phyloP scores from a whole-genome alignment of 2,113 vertebrate species.

The Melanostigma gelatinosum region DNA sequence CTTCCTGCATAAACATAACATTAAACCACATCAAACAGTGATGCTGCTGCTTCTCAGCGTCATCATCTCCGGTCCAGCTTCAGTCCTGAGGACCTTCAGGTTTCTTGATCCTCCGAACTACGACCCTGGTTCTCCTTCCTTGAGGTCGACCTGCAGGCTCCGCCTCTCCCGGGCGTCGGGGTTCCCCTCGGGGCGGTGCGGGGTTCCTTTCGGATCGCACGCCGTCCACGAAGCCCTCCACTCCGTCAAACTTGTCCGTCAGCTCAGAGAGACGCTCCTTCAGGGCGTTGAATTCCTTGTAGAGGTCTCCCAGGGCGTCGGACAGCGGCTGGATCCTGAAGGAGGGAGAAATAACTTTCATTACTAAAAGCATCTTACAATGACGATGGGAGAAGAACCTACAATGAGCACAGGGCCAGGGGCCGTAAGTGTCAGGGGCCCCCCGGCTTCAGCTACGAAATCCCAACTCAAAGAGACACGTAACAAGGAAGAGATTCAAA shows the following conservation, averaged over 20 bases:
- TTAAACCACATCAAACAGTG: neutral
- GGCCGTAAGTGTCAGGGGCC: too few relatives aligned
- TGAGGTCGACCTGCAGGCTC: neutral
- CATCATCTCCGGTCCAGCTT: neutral
- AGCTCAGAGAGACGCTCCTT: conserved; percentile 85
- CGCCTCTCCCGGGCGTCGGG: conserved; percentile 15
- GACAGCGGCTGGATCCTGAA: conserved; percentile 87
- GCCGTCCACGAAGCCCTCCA: conserved; percentile 85
- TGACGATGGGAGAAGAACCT: neutral
- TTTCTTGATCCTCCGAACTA: conserved; percentile 71
- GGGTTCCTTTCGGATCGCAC: conserved; percentile 67
- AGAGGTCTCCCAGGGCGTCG: conserved; percentile 84
- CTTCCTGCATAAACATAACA: neutral
- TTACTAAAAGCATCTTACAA: neutral
- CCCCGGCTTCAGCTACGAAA: too few relatives aligned
- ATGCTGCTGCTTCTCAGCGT: neutral
- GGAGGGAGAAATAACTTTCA: neutral
- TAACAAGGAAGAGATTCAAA: too few relatives aligned
- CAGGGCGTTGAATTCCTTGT: conserved; percentile 86
- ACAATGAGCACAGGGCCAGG: too few relatives aligned
- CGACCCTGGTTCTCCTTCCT: conserved; percentile 66
- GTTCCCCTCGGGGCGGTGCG: conserved; percentile 10
- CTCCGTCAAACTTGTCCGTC: conserved; percentile 80
- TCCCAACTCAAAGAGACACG: neutral
- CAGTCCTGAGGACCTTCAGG: conserved; percentile 37